Conservation (phyloP, 2,797 vertebrate genomes). For the Manis javanica region DNA sequence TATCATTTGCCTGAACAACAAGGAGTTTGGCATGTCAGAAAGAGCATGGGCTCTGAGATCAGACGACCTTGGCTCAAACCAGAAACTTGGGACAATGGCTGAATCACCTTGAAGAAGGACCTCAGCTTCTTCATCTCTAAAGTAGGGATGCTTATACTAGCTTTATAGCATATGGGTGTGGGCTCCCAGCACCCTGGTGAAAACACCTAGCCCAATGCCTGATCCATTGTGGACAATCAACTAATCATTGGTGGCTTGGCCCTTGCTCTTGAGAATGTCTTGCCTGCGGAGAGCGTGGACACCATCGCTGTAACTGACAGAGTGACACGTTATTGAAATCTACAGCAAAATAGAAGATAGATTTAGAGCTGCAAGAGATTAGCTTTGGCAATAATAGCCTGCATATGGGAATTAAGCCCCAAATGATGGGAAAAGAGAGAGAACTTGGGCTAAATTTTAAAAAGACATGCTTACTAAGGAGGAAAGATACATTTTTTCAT, state of each 20-base stretch:
- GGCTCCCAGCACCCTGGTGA: background rate
- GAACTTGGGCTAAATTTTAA: conserved; percentile 32
- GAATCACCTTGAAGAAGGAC: background rate
- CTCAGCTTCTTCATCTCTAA: conserved; percentile 12
- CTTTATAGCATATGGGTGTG: background rate
- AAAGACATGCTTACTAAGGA: conserved; percentile 40
- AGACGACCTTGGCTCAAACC: background rate
- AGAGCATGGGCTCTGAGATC: background rate
- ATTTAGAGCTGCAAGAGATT: conserved; percentile 57
- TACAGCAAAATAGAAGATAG: conserved; percentile 36
- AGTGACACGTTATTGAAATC: conserved; percentile 52
- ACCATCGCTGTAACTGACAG: background rate
- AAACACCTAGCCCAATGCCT: background rate
- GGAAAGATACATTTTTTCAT: conserved; percentile 32
- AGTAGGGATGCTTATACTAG: background rate
- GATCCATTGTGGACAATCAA: background rate
- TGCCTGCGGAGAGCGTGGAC: background rate
- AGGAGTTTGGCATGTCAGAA: background rate
- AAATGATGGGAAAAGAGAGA: background rate
- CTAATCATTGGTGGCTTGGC: background rate
- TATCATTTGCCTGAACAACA: background rate
- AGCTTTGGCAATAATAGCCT: conserved; percentile 57
- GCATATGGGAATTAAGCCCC: conserved; percentile 39
- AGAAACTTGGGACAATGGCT: background rate
- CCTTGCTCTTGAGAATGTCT: background rate